Evolutionary conservation across 2,113 vertebrate species (phyloP), one percentile per base, ranked within the genome.

Genomic region (Sakesphorus luctuosus): DNA sequence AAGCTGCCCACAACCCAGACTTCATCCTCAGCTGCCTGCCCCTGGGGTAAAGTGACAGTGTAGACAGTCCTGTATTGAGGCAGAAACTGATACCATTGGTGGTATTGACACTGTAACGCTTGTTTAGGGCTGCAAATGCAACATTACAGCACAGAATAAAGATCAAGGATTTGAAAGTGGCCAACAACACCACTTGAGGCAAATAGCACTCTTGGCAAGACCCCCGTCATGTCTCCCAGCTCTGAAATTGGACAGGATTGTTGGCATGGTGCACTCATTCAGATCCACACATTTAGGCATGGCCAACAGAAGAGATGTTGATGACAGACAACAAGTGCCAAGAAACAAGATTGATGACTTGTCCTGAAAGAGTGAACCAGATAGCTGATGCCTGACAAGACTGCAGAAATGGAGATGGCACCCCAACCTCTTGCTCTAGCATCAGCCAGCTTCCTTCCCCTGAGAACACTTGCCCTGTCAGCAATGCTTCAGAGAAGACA

Each of bases 291-390:
- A 40, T 81, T 81, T 31, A 86, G 65, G 26, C 91, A 89, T 68
- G 76, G 86, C 73, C 84, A 93, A 38, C 47, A 96, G 86, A 92
- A 38, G 38, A 94, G 83, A 83, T 72, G 80, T 23, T 95, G 94
- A 94, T 95, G 96, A 97, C 94, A 96, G 91, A 84, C 0, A 0
- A 65, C 36, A 55, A 95, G 61, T 71, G 94, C 90, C 91, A 97
- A 92, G 77, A 97, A 84, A 87, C 35, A 84, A 89, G 76, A 96
- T 92, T 93, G 84, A 97, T 87, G 93, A 75, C 50, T 86, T 43
- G 31, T 90, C 35, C 80, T 72, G 73, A 94, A 85, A 90, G 44
- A 94, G 73, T 40, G 44, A 74, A 94, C 43, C 47, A 94, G 91
- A 95, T 71, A 95, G 73, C 73, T 93, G 79, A 94, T 19, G 86